phyloP scores from a whole-genome alignment of 2,888 invertebrate genomes.

The Lasioglossum zephyrum region DNA sequence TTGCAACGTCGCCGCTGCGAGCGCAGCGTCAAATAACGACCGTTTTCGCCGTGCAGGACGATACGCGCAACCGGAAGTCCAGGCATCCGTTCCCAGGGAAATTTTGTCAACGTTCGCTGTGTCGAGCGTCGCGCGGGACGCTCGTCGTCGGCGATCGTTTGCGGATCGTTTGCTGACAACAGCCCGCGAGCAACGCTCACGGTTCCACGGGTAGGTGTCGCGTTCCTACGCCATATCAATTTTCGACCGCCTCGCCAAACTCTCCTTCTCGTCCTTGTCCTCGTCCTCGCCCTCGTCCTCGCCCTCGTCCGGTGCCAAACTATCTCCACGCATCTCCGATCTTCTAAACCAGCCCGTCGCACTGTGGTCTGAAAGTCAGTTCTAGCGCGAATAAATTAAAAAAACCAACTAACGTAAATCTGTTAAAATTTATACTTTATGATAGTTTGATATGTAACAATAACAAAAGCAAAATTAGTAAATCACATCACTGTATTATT shows the following conservation, averaged over 20 bases:
- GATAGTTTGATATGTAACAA: too few relatives aligned
- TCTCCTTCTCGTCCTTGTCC: not conserved
- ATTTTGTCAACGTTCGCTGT: conserved; percentile 27
- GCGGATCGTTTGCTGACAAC: conserved; percentile 19
- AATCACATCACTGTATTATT: too few relatives aligned
- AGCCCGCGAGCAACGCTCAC: conserved; percentile 1
- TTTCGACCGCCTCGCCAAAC: conserved; percentile 1
- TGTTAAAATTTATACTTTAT: too few relatives aligned
- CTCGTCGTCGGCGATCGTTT: not conserved
- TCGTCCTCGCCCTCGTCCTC: not conserved
- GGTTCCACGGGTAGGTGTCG: conserved; percentile 2
- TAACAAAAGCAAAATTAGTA: too few relatives aligned
- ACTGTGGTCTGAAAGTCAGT: too few relatives aligned
- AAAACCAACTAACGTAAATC: too few relatives aligned
- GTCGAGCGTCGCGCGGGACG: not conserved
- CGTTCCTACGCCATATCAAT: not conserved
- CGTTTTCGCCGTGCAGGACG: not conserved
- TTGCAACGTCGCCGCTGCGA: not conserved
- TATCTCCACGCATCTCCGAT: too few relatives aligned
- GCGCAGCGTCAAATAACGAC: not conserved
- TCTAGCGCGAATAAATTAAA: too few relatives aligned
- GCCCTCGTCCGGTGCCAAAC: not conserved
- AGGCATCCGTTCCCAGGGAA: conserved; percentile 1
- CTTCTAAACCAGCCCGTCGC: too few relatives aligned
- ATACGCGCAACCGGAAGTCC: conserved; percentile 31